Evolutionary conservation across 2,113 vertebrate species (phyloP), one percentile per base, ranked within the genome.

Genomic region (Datnioides undecimradiatus): DNA sequence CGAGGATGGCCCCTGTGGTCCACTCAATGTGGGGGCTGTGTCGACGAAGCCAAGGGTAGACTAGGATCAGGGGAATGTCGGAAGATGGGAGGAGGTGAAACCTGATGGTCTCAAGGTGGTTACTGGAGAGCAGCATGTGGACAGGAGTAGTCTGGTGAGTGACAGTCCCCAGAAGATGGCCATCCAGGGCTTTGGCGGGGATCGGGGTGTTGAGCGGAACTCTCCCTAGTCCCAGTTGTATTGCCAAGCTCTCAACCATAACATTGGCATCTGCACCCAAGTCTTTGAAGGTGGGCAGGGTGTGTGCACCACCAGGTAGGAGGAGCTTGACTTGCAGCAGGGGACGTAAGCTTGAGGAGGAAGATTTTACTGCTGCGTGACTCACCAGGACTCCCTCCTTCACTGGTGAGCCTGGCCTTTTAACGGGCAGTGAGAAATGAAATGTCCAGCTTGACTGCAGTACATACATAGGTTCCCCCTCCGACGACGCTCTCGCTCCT

Each of bases 401-500:
- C 8, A 46, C 45, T 46, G 45, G 45, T 46, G 59, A 21, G 31
- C 17, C 3, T 27, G 9, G 16, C 0, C 29, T 57, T 57, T 57
- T 57, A 2, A 29, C 11, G 31, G 29, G 6, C 29, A 57, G 1
- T 0, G 2, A 4, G 54, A 25, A 8, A 57, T 3, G 19, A 57
- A 33, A 6, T 57, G 54, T 3, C 54, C 3, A 0, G 17, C 8
- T 9, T 10, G 16, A 3, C 31, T 17, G 34, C 54, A 57, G 12
- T 12, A 23, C 5, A 57, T 12, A 5, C 54, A 33, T 1, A 33
- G 31, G 1, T 34, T 57, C 1, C 8, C 21, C 1, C 2, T 3
- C 1, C 2, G 17, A 4, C 9, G 31, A 6, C 9, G 7, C 0
- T 19, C 3, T 3, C 9, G 8, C 1, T 57, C 8, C 29, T 57